phyloP scores from a whole-genome alignment of 2,113 vertebrate species.

The Lasiurus borealis region DNA sequence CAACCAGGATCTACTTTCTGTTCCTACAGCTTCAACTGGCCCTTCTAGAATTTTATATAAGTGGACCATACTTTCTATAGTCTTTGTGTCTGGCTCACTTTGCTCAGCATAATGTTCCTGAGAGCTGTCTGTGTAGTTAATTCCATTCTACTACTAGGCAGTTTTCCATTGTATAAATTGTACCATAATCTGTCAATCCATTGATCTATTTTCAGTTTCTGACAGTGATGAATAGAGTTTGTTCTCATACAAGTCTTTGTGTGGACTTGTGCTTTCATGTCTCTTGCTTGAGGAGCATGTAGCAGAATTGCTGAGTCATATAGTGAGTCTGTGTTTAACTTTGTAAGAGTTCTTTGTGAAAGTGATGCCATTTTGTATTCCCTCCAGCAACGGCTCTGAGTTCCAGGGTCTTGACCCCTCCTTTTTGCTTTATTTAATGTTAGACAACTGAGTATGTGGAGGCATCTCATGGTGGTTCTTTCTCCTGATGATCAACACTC shows the following conservation, averaged over 20 bases:
- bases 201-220: constrained; percentile 2
- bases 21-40: not conserved
- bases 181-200: not conserved
- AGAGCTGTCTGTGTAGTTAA: not conserved
- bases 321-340: not conserved
- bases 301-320: not conserved
- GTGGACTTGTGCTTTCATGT: not conserved
- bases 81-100: not conserved
- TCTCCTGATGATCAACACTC: not conserved
- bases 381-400: not conserved
- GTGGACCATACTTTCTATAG: not conserved
- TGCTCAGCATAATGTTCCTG: not conserved
- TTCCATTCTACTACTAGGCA: not conserved
- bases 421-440: not conserved
- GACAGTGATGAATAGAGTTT: not conserved
- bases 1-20: not conserved
- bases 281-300: not conserved
- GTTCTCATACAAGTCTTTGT: not conserved
- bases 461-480: not conserved
- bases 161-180: not conserved
- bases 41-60: not conserved
- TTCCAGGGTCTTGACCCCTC: not conserved
- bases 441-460: not conserved
- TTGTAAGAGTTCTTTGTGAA: not conserved
- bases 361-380: not conserved